Evolutionary conservation across 2,888 invertebrate species (phyloP), one percentile per base, ranked within the genome.

Genomic region (Acanthopleura granulata): DNA sequence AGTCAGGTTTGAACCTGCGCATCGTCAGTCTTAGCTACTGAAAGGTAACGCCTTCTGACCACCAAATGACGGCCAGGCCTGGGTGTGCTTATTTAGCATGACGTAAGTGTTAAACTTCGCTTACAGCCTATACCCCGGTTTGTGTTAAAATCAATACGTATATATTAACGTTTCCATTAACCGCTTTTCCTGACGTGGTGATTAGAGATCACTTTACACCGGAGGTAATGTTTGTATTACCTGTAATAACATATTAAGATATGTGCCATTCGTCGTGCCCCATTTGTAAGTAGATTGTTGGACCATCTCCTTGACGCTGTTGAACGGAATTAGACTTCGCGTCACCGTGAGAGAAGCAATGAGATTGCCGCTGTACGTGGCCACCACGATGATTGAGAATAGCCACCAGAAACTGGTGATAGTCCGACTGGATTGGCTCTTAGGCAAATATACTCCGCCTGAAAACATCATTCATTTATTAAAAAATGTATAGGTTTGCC

Each of bases 331-430:
- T 95, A 94, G 72, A 82, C 83, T 89, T 95, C 95, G 0, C 97
- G 97, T 88, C 97, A 71, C 97, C 0, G 97, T 97, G 61, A 97
- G 92, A 89, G 97, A 97, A 0, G 97, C 97, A 0, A 97, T 97
- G 82, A 97, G 92, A 91, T 96, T 97, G 1, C 97, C 97, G 74
- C 96, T 96, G 89, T 97, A 97, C 0, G 96, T 96, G 22, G 97
- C 97, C 0, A 97, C 95, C 27, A 97, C 92, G 0, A 97, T 95
- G 79, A 97, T 92, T 0, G 97, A 96, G 0, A 96, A 95, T 6
- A 97, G 90, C 97, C 97, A 97, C 97, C 97, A 97, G 0, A 95
- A 94, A 0, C 96, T 96, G 0, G 97, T 94, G 4, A 97, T 93
- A 12, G 97, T 90, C 11, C 97, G 93, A 3, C 96, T 96, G 83